phyloP scores from a whole-genome alignment of 2,113 vertebrate genomes.

The Notarius quadriscutis region DNA sequence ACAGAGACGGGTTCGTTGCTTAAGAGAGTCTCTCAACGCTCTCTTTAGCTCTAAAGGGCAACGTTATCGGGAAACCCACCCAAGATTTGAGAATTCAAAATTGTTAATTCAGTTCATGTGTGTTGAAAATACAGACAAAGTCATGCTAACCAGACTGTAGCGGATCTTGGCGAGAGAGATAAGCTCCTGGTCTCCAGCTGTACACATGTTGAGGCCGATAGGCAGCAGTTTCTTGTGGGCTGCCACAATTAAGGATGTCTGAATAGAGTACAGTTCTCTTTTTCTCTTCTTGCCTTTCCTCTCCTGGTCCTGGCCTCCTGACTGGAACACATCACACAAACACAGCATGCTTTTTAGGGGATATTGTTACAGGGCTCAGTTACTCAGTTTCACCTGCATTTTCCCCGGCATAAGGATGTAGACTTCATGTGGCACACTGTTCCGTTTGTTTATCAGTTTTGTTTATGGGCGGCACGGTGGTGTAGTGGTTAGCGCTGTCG shows the following conservation, averaged over 20 bases:
- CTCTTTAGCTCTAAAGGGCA: too few species aligned
- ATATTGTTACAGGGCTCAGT: not conserved
- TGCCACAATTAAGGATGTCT: slow-evolving; percentile 93
- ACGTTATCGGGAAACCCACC: too few species aligned
- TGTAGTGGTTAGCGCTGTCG: too few species aligned
- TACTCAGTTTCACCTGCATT: not conserved
- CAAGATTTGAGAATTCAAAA: not conserved
- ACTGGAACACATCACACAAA: slow-evolving; percentile 63
- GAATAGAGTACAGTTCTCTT: slow-evolving; percentile 92
- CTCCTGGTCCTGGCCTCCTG: slow-evolving; percentile 89
- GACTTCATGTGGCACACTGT: not conserved
- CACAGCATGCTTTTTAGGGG: slow-evolving; percentile 1
- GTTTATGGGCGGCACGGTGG: not conserved
- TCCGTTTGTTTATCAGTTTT: not conserved
- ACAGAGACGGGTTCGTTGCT: too few species aligned
- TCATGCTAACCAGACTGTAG: slow-evolving; percentile 82
- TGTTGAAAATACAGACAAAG: not conserved
- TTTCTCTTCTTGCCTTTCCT: slow-evolving; percentile 87
- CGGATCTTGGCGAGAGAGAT: slow-evolving; percentile 90
- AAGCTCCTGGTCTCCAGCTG: slow-evolving; percentile 94
- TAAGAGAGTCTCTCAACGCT: too few species aligned
- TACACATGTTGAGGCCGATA: slow-evolving; percentile 97
- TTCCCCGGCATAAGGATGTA: not conserved
- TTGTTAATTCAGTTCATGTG: not conserved
- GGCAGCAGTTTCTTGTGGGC: slow-evolving; percentile 97